phyloP scores from a whole-genome alignment of 2,888 invertebrate genomes.

The Heliconius sara region DNA sequence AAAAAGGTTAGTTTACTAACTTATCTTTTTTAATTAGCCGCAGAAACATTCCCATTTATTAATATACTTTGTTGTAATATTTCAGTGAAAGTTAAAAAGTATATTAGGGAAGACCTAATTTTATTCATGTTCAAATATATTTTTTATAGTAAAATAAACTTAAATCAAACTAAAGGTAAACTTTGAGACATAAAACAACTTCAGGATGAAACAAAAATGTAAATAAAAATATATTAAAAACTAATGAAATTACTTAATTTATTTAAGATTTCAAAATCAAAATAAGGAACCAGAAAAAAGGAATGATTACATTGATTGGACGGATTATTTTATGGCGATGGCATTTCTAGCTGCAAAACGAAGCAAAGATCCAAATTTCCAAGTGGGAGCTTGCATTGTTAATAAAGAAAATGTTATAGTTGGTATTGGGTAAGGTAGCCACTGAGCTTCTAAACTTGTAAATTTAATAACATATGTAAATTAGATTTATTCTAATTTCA shows the following conservation, averaged over 20 bases:
- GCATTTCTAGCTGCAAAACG: slow-evolving; percentile 95
- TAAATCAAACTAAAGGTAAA: too few species aligned
- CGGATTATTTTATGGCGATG: slow-evolving; percentile 97
- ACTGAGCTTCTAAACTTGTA: neutral
- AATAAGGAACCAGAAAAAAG: slow-evolving; percentile 77
- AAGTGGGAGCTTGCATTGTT: slow-evolving; percentile 98
- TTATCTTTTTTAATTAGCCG: neutral
- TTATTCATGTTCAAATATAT: too few species aligned
- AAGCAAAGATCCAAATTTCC: slow-evolving; percentile 96
- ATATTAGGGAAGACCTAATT: neutral
- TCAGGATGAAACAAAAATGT: neutral
- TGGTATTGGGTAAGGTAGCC: slow-evolving; percentile 87
- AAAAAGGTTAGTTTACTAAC: slow-evolving; percentile 2
- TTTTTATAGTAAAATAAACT: too few species aligned
- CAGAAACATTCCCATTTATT: neutral
- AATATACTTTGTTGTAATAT: neutral
- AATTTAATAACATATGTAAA: too few species aligned
- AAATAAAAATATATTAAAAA: neutral
- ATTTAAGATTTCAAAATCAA: slow-evolving; percentile 28
- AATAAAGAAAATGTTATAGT: slow-evolving; percentile 94
- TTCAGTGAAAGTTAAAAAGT: neutral
- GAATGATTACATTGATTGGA: slow-evolving; percentile 90
- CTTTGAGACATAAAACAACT: neutral
- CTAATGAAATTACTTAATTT: neutral
- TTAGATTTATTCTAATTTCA: too few species aligned